phyloP scores from a whole-genome alignment of 2,797 vertebrate genomes.

The Acrocephalus scirpaceus region DNA sequence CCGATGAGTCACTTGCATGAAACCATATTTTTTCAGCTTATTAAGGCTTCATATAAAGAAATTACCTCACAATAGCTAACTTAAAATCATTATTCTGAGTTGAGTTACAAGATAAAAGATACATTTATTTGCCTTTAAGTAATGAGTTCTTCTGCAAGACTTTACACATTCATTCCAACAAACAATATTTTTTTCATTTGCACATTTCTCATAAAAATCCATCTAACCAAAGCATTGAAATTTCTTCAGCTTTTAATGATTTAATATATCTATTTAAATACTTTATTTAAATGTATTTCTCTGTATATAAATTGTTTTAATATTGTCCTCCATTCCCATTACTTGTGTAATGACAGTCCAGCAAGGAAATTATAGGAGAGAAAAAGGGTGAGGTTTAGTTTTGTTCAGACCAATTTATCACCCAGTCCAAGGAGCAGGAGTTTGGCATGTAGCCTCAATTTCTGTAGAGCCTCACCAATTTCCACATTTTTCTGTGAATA shows the following conservation, averaged over 20 bases:
- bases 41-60: neutral
- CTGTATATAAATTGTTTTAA: neutral
- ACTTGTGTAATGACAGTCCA: neutral
- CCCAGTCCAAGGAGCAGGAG: neutral
- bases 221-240: neutral
- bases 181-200: neutral
- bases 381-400: fast-evolving
- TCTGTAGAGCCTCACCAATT: neutral
- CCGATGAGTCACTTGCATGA: neutral
- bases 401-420: neutral
- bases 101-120: neutral
- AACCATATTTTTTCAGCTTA: neutral
- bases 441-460: neutral
- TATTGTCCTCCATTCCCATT: neutral
- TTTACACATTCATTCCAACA: neutral
- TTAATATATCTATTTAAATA: neutral
- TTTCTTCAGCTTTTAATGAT: neutral
- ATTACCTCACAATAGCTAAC: neutral
- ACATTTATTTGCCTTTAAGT: neutral
- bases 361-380: neutral
- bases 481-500: neutral
- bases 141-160: neutral
- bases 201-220: neutral
- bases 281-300: neutral
- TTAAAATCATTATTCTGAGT: neutral